Conservation (phyloP, 1,140 invertebrate genomes). For the Acromyrmex heyeri region DNA sequence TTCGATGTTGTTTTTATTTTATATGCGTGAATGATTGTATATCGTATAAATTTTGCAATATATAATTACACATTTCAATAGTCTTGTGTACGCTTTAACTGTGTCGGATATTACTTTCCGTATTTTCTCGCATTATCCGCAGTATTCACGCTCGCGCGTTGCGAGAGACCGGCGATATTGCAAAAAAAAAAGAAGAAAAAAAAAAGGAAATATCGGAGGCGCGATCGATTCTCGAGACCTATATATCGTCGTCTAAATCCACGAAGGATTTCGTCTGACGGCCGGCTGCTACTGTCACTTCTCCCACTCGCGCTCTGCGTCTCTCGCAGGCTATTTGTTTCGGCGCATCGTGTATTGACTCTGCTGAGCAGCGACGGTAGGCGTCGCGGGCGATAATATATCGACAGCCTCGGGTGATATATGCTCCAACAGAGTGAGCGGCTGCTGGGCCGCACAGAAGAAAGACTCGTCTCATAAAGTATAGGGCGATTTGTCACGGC, state of each 20-base stretch:
- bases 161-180: not conserved
- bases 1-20: too few species aligned
- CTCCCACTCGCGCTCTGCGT: slow-evolving; percentile 33
- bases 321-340: slow-evolving; percentile 72
- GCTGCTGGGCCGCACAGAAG: slow-evolving; percentile 72
- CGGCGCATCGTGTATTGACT: slow-evolving; percentile 77
- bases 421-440: slow-evolving; percentile 79
- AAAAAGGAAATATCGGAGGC: not conserved
- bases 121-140: not conserved
- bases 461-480: slow-evolving; percentile 82
- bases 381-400: slow-evolving; percentile 82
- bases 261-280: slow-evolving; percentile 74
- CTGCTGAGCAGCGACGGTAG: slow-evolving; percentile 74
- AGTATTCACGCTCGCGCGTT: slow-evolving; percentile 5
- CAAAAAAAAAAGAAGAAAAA: not conserved
- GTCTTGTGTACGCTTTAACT: not conserved
- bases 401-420: slow-evolving; percentile 81
- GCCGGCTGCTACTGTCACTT: slow-evolving; percentile 56
- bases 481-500: slow-evolving; percentile 82
- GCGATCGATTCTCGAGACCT: slow-evolving; percentile 56
- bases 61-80: not conserved
- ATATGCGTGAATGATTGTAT: not conserved
- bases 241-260: slow-evolving; percentile 74
- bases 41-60: not conserved
- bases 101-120: not conserved